Evolutionary conservation across 1,140 invertebrate species (phyloP).

Genomic region (Caerostris darwini): DNA sequence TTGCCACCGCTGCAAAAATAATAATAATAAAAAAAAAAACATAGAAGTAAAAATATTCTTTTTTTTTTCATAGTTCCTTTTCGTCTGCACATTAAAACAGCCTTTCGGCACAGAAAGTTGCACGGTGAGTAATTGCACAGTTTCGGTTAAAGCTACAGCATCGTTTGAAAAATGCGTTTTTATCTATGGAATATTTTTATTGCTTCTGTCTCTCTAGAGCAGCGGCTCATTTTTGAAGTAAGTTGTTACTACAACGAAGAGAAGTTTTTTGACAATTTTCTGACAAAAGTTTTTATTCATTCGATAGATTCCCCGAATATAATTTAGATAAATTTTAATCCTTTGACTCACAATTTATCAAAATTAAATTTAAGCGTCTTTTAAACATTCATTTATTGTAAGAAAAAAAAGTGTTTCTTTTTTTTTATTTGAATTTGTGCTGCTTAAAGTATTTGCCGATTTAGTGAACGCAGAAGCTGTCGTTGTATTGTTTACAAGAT

Average conservation of each 20-base stretch:
- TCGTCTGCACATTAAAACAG: slow-evolving; percentile 64
- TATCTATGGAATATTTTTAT: slow-evolving; percentile 67
- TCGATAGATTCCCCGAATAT: not conserved
- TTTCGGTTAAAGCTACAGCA: slow-evolving; percentile 28
- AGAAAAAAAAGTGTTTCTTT: too few relatives aligned
- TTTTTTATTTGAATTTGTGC: too few relatives aligned
- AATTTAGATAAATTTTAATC: not conserved
- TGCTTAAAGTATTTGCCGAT: too few relatives aligned
- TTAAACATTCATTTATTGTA: too few relatives aligned
- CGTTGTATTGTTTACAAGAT: too few relatives aligned
- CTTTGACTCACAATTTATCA: not conserved
- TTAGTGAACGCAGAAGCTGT: too few relatives aligned
- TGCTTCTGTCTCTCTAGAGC: slow-evolving; percentile 7
- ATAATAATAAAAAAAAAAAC: slow-evolving; percentile 20
- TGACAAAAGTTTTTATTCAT: slow-evolving; percentile 29
- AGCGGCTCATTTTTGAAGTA: slow-evolving; percentile 21
- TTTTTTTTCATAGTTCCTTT: not conserved
- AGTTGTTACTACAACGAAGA: slow-evolving; percentile 10
- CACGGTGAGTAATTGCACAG: slow-evolving; percentile 68
- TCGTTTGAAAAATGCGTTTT: slow-evolving; percentile 57
- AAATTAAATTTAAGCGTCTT: not conserved
- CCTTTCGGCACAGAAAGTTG: slow-evolving; percentile 71
- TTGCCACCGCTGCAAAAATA: slow-evolving; percentile 57
- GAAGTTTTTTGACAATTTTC: not conserved
- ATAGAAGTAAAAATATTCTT: slow-evolving; percentile 29